Evolutionary conservation across 1,140 invertebrate genomes (phyloP).

Genomic region (Arctopsyche grandis): DNA sequence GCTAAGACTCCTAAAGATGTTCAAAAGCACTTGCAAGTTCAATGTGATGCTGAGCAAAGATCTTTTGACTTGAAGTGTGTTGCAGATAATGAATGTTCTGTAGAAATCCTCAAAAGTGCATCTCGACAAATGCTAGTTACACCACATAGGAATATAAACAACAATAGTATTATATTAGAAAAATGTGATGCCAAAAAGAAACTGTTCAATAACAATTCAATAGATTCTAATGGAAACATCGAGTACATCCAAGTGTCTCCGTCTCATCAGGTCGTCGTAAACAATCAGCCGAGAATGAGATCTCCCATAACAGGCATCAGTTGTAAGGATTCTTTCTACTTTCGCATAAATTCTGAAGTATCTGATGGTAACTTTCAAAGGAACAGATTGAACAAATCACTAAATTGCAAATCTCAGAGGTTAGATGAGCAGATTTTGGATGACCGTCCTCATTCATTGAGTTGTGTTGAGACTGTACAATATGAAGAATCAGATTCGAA

Average conservation of each 20-base stretch:
- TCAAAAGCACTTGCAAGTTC: slow-evolving; percentile 65
- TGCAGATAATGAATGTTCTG: slow-evolving; percentile 56
- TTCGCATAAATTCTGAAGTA: slow-evolving; percentile 31
- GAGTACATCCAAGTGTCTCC: slow-evolving; percentile 64
- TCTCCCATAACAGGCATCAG: slow-evolving; percentile 62
- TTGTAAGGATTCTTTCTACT: slow-evolving; percentile 48
- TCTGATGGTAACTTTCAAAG: slow-evolving; percentile 59
- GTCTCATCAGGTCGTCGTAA: slow-evolving; percentile 64
- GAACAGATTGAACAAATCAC: slow-evolving; percentile 64
- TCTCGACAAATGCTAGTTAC: slow-evolving; percentile 47
- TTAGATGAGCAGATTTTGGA: slow-evolving; percentile 65
- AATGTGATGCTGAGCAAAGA: slow-evolving; percentile 62
- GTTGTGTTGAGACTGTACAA: slow-evolving; percentile 61
- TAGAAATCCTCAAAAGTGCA: slow-evolving; percentile 10
- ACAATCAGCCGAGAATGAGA: slow-evolving; percentile 64
- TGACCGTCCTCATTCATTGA: slow-evolving; percentile 63
- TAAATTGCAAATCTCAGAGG: slow-evolving; percentile 63
- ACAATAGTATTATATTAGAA: slow-evolving; percentile 46
- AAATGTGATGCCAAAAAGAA: slow-evolving; percentile 52
- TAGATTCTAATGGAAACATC: slow-evolving; percentile 58
- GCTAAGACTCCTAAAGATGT: slow-evolving; percentile 66
- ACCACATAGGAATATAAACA: slow-evolving; percentile 51
- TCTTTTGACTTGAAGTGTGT: slow-evolving; percentile 57
- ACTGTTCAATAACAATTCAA: slow-evolving; percentile 28
- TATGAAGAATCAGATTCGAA: slow-evolving; percentile 54